Conservation (phyloP, 2,888 invertebrate genomes). For the Chorisops tibialis region DNA sequence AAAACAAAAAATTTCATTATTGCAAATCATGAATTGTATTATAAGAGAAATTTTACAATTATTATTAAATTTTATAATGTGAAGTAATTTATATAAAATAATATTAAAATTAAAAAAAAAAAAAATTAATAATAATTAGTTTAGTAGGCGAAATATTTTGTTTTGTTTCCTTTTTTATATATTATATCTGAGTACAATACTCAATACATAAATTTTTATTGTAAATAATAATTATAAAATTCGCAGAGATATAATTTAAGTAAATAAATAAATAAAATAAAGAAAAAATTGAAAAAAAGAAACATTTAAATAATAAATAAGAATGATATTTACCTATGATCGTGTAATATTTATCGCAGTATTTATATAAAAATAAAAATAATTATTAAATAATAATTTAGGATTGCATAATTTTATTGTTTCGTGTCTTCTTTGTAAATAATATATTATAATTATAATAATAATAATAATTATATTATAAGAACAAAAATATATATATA, state of each 20-base stretch:
- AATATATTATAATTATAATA: constrained; percentile 3
- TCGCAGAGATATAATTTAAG: background rate
- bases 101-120: too few species aligned
- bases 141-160: background rate
- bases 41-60: too few species aligned
- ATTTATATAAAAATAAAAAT: constrained; percentile 12
- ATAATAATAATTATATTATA: background rate
- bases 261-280: background rate
- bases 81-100: too few species aligned
- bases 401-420: constrained; percentile 20
- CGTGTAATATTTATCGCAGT: constrained; percentile 23
- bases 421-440: constrained; percentile 23
- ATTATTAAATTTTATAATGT: too few species aligned
- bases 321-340: constrained; percentile 8
- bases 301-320: background rate
- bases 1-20: too few species aligned
- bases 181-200: too few species aligned
- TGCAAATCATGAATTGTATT: too few species aligned
- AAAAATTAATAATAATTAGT: background rate
- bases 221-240: background rate
- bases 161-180: too few species aligned
- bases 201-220: background rate
- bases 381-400: constrained; percentile 11
- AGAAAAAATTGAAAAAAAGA: background rate
- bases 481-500: background rate